Conservation (phyloP, 2,797 vertebrate species). For the Spinibarbus caldwelli region DNA sequence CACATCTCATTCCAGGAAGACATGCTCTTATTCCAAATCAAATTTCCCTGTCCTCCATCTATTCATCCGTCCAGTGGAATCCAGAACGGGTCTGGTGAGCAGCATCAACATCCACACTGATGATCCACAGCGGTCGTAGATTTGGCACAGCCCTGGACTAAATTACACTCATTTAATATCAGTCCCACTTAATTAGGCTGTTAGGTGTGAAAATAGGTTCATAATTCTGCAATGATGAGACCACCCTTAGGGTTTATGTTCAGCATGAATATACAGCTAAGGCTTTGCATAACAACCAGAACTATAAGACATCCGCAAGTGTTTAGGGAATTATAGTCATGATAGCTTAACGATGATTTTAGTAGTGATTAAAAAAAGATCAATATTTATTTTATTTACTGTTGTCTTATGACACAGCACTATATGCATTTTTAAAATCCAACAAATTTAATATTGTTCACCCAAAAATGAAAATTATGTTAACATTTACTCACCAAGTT, state of each 20-base stretch:
- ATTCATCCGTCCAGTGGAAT: not conserved
- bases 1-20: constrained; percentile 61
- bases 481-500: not conserved
- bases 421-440: not conserved
- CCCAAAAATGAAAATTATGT: not conserved
- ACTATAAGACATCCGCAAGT: not conserved
- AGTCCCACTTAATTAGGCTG: not conserved
- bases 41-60: constrained; percentile 63
- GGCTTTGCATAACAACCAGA: not conserved
- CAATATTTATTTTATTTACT: not conserved
- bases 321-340: not conserved
- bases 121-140: too few species aligned
- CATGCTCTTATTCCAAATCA: constrained; percentile 62
- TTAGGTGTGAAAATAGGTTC: not conserved
- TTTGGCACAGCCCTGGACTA: not conserved
- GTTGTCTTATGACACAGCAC: too few species aligned
- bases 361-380: too few species aligned
- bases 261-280: not conserved
- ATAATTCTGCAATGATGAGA: not conserved
- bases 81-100: not conserved
- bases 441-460: too few species aligned
- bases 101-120: not conserved
- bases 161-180: not conserved
- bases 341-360: not conserved
- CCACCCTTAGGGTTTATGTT: not conserved